Evolutionary conservation across 2,113 vertebrate genomes (phyloP).

Genomic region (Centropus bengalensis): DNA sequence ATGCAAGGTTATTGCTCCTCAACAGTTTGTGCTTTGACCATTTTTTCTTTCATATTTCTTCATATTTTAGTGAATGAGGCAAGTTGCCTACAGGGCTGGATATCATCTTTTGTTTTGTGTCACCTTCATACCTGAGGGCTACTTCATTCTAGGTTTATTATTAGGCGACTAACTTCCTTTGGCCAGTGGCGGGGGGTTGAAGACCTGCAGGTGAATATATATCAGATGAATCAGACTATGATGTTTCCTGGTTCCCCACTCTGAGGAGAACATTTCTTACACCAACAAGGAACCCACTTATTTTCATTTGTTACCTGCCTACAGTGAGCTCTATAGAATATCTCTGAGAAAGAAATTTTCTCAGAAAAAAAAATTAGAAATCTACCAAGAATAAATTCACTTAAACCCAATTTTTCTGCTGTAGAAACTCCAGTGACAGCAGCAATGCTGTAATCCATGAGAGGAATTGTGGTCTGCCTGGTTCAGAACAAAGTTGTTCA

Average conservation of each 20-base stretch:
- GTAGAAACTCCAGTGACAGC: not conserved
- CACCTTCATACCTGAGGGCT: not conserved
- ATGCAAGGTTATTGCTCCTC: not conserved
- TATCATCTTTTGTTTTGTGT: not conserved
- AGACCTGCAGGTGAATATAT: not conserved
- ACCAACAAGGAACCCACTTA: no score
- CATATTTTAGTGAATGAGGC: not conserved
- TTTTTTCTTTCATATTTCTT: not conserved
- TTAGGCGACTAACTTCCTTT: not conserved
- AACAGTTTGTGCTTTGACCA: not conserved
- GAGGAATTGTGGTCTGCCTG: not conserved
- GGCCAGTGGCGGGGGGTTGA: not conserved
- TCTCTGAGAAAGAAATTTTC: not conserved
- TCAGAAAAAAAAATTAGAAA: not conserved
- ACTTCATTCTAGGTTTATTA: not conserved
- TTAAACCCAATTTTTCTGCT: not conserved
- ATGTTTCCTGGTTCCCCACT: not conserved
- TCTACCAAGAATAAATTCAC: not conserved
- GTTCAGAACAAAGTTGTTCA: not conserved
- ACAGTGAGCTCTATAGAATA: not conserved
- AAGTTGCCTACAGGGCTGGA: not conserved
- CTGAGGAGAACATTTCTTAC: not conserved
- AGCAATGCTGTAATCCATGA: rapidly evolving
- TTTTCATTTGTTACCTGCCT: not conserved
- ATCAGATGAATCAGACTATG: not conserved